A percentile compares a stretch with the other conserved stretches of the same genome.
These are phyloP conservation scores for Drosophila littoralis DNA, from an alignment of 1,140 invertebrate species.

Conservation along the genomic window DNA sequence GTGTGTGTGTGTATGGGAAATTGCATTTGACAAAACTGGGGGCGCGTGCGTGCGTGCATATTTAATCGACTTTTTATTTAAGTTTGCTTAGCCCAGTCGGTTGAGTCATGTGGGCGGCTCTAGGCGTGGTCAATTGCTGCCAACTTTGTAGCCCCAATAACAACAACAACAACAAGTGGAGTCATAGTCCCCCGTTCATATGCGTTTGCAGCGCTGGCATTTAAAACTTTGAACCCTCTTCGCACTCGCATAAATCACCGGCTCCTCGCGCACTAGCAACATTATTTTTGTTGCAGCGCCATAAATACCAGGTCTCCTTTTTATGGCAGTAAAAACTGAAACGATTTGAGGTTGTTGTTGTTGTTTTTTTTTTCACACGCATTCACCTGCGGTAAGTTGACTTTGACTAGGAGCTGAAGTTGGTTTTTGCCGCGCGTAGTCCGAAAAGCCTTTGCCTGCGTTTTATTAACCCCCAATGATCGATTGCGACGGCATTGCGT, in stretches of 20 bases:
- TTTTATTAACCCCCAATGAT: constrained; percentile 63
- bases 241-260: constrained; percentile 55
- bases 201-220: constrained; percentile 45
- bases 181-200: constrained; percentile 10
- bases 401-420: constrained; percentile 26
- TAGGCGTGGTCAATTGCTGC: background rate
- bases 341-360: constrained; percentile 34
- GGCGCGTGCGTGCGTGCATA: constrained; percentile 42
- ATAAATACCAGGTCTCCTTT: constrained; percentile 50
- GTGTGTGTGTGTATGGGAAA: constrained; percentile 15
- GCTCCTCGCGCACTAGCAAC: constrained; percentile 49
- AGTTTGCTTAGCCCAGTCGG: constrained; percentile 28
- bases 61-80: constrained; percentile 49
- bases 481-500: constrained; percentile 52
- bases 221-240: constrained; percentile 52
- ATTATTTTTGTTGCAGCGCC: constrained; percentile 54
- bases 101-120: constrained; percentile 1
- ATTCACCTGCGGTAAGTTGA: constrained; percentile 34
- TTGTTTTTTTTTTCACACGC: constrained; percentile 19
- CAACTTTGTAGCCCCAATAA: constrained; percentile 22
- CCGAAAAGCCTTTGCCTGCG: constrained; percentile 32
- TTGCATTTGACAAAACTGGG: constrained; percentile 49
- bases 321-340: constrained; percentile 58
- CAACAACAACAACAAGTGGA: constrained; percentile 4
- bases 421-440: constrained; percentile 22